Conservation (phyloP, 2,888 invertebrate genomes). For the Plemyria rubiginata region DNA sequence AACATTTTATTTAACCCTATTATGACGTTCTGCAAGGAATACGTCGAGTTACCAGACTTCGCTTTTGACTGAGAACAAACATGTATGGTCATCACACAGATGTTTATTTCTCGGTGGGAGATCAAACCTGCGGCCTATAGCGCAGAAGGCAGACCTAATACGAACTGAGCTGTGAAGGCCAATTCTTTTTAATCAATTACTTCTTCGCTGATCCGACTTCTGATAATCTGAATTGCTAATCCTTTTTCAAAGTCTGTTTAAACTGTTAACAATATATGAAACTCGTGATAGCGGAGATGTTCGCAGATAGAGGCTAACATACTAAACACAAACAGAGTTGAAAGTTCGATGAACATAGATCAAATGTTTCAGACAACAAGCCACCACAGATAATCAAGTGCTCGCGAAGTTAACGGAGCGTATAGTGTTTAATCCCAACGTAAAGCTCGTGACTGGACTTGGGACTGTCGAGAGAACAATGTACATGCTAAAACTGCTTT, state of each 20-base stretch:
- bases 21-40: no score
- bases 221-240: no score
- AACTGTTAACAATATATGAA: neutral
- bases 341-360: constrained; percentile 32
- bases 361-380: constrained; percentile 27
- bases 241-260: neutral
- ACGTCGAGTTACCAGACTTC: no score
- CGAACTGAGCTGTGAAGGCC: no score
- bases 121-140: no score
- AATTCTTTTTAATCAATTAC: no score
- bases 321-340: constrained; percentile 13
- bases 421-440: constrained; percentile 13
- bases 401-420: constrained; percentile 24
- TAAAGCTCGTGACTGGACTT: constrained; percentile 8
- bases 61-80: no score
- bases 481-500: neutral
- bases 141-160: no score
- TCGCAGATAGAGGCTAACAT: constrained; percentile 7
- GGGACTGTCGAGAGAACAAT: neutral
- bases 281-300: neutral
- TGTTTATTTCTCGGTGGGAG: no score
- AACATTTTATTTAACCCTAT: no score
- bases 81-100: no score
- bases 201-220: no score
- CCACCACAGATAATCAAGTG: constrained; percentile 30